Evolutionary conservation across 2,113 vertebrate genomes (phyloP), one percentile per base, ranked within the genome.

Genomic region (Otus sunia): DNA sequence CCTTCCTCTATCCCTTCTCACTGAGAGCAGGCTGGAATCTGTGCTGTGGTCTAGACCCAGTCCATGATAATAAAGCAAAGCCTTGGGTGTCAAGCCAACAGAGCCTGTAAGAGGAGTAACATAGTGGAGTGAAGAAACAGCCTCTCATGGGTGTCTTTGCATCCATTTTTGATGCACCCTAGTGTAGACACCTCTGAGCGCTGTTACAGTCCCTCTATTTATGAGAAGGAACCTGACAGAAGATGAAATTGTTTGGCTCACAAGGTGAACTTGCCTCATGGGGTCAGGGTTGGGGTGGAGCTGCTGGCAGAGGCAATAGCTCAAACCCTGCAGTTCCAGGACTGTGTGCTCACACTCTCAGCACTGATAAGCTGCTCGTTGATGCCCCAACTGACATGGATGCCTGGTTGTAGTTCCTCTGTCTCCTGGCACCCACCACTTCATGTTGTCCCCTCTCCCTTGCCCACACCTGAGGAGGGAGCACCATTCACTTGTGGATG

Each of bases 71-170:
- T 9, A 53, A 80, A 92, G n/a, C 36, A 84, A 64, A 80, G 34
- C n/a, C 23, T 53, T 0, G 0, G 7, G 5, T 69, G 39, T 22
- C 25, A 88, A 53, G 20, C 50, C 34, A 71, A 74, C 34, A 69
- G 14, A 89, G 49, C 13, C 36, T 88, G 30, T 3, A 10, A 58
- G 39, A 63, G 15, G 47, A 71, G 4, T 23, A 80, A 49, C 23
- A 17, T 17, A 21, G 36, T 36, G 19, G 11, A 2, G 3, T 47
- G 72, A 49, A 81, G 60, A 41, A 4, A 6, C 3, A 3, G 7
- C 2, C 2, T 79, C 13, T 94, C 0, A 0, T 0, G 0, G 10
- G 11, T 75, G 13, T 30, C 36, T 82, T 66, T 76, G 25, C 23
- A 43, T 20, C 10, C 7, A 15, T 52, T 92, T 76, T 89, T 84